Evolutionary conservation across 2,797 vertebrate species (phyloP).

Genomic region (Triplophysa yarkandensis): DNA sequence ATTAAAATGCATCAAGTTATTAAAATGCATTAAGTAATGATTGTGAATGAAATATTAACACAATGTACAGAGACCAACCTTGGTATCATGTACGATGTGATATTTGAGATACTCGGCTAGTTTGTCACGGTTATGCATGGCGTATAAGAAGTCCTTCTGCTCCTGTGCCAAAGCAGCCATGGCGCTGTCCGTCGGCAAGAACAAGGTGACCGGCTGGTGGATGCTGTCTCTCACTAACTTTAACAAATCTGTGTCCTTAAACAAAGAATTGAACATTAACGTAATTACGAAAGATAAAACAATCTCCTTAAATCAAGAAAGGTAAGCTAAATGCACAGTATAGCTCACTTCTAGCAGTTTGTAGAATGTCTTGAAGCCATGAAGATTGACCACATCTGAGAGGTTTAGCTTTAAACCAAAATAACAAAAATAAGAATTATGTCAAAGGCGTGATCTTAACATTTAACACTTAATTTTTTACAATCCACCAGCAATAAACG

Average conservation of each 20-base stretch:
- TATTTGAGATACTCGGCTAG: slow-evolving; percentile 86
- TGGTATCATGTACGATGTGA: slow-evolving; percentile 81
- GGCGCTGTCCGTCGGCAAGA: slow-evolving; percentile 84
- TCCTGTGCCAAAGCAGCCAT: slow-evolving; percentile 79
- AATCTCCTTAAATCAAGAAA: not conserved
- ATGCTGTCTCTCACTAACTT: slow-evolving; percentile 72
- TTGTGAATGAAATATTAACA: no score
- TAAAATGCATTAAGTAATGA: not conserved
- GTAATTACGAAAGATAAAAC: not conserved
- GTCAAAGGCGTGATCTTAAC: no score
- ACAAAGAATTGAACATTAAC: not conserved
- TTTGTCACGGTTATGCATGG: slow-evolving; percentile 74
- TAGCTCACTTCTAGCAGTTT: slow-evolving; percentile 83
- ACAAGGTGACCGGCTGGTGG: slow-evolving; percentile 83
- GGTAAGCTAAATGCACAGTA: not conserved
- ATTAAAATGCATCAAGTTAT: not conserved
- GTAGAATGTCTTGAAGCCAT: slow-evolving; percentile 82
- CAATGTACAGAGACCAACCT: slow-evolving; percentile 67
- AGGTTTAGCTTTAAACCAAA: slow-evolving; percentile 76
- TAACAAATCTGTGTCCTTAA: slow-evolving; percentile 81
- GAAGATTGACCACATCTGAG: slow-evolving; percentile 74
- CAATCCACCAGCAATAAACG: no score
- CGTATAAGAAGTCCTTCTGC: slow-evolving; percentile 86
- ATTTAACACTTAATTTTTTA: no score
- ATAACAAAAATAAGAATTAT: not conserved